phyloP scores from a whole-genome alignment of 2,888 invertebrate genomes.

The Eubasilissa splendida region DNA sequence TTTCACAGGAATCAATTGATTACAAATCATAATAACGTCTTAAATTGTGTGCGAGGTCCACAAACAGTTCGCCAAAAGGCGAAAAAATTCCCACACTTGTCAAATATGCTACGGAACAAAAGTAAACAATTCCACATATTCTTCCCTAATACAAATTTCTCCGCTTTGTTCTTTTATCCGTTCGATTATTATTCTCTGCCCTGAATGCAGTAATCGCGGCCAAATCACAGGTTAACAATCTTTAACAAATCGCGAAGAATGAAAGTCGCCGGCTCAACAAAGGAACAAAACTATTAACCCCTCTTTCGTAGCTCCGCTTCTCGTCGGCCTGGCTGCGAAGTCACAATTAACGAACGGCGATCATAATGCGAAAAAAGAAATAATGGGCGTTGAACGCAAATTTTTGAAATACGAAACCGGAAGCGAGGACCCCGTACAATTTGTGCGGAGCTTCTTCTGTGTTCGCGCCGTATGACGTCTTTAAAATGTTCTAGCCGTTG shows the following conservation, averaged over 20 bases:
- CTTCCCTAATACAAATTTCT: slow-evolving; percentile 6
- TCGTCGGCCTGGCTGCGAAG: slow-evolving; percentile 32
- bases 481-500: slow-evolving; percentile 32
- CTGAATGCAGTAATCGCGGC: slow-evolving; percentile 31
- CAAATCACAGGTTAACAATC: neutral
- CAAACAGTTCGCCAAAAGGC: slow-evolving; percentile 1
- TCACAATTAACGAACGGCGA: slow-evolving; percentile 40
- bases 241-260: slow-evolving; percentile 10
- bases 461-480: neutral
- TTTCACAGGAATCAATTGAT: slow-evolving; percentile 4
- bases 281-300: slow-evolving; percentile 40
- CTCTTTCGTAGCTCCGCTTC: neutral
- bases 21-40: slow-evolving; percentile 6
- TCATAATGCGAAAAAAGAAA: slow-evolving; percentile 36
- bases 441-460: slow-evolving; percentile 3
- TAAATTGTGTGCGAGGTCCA: neutral
- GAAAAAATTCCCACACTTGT: slow-evolving; percentile 44
- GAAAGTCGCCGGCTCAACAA: slow-evolving; percentile 37
- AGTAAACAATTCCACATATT: neutral
- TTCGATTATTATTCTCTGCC: neutral
- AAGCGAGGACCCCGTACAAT: slow-evolving; percentile 33
- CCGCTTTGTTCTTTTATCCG: neutral
- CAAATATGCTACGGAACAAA: slow-evolving; percentile 19
- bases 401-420: slow-evolving; percentile 49
- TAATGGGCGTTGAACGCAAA: slow-evolving; percentile 33